These are phyloP conservation scores for Dicranocentrus wangi DNA, from an alignment of 2,888 invertebrate species.

Conservation along the genomic window DNA sequence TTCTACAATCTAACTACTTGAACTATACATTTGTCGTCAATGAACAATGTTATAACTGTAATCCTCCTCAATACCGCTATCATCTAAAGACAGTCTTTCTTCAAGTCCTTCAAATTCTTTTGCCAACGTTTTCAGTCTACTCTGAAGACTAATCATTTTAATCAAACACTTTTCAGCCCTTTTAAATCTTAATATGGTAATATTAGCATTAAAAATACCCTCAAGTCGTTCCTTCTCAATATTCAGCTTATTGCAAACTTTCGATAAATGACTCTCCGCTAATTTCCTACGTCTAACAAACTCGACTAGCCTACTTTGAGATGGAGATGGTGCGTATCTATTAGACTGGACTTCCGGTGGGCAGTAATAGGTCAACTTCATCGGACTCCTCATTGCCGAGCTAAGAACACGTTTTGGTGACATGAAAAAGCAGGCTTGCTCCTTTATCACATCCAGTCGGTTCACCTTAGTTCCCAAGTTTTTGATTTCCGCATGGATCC, in stretches of 20 bases:
- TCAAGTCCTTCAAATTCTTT: slow-evolving; percentile 51
- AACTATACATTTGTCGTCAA: too few species aligned
- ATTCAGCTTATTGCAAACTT: slow-evolving; percentile 33
- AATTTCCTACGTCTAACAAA: slow-evolving; percentile 52
- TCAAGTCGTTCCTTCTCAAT: slow-evolving; percentile 34
- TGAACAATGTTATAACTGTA: slow-evolving; percentile 25
- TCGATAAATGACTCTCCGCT: slow-evolving; percentile 31
- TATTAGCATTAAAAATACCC: slow-evolving; percentile 42
- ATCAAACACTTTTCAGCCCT: slow-evolving; percentile 58
- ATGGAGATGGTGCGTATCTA: slow-evolving; percentile 6
- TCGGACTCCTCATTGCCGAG: slow-evolving; percentile 30
- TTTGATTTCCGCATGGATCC: slow-evolving; percentile 28
- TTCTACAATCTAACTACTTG: too few species aligned
- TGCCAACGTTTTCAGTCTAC: slow-evolving; percentile 44
- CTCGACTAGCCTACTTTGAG: slow-evolving; percentile 45
- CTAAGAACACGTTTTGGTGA: slow-evolving; percentile 54
- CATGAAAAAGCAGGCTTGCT: slow-evolving; percentile 52
- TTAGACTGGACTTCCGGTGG: slow-evolving; percentile 25
- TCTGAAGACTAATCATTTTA: slow-evolving; percentile 55
- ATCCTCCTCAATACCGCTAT: slow-evolving; percentile 30
- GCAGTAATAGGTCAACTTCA: slow-evolving; percentile 40
- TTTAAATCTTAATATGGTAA: slow-evolving; percentile 49
- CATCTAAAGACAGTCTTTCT: slow-evolving; percentile 38
- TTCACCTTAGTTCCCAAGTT: slow-evolving; percentile 44
- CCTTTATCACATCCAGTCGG: slow-evolving; percentile 47